These are phyloP conservation scores for Penaeus chinensis DNA, from an alignment of 1,140 invertebrate genomes.

Conservation along the genomic window DNA sequence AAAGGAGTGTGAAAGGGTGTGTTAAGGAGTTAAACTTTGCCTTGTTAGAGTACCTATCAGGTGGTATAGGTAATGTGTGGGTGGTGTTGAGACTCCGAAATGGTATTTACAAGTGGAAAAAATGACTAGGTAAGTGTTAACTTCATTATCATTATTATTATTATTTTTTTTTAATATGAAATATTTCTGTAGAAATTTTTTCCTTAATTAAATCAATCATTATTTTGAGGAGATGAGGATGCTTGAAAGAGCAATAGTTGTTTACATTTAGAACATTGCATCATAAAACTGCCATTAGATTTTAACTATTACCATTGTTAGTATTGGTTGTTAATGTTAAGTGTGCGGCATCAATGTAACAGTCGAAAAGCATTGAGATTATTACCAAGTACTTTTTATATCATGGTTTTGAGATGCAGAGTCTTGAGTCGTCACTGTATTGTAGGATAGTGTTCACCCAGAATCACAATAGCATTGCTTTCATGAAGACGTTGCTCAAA, in stretches of 20 bases:
- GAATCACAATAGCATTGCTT: conserved; percentile 50
- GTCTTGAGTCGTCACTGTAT: conserved; percentile 10
- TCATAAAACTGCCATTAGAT: conserved; percentile 54
- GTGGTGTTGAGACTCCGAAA: too few relatives aligned
- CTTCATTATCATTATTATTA: too few relatives aligned
- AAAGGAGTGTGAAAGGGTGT: too few relatives aligned
- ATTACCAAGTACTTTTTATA: conserved; percentile 3
- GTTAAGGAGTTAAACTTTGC: too few relatives aligned
- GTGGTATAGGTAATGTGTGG: too few relatives aligned
- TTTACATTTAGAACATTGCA: conserved; percentile 42
- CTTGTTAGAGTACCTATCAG: too few relatives aligned
- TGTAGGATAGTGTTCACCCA: conserved; percentile 35
- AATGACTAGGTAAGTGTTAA: too few relatives aligned
- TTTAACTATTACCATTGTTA: conserved; percentile 42
- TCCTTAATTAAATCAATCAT: too few relatives aligned
- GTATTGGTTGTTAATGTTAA: conserved; percentile 33
- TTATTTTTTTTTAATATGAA: background rate
- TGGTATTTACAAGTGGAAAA: too few relatives aligned
- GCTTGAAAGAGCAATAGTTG: conserved; percentile 41
- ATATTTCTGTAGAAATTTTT: conserved; percentile 2
- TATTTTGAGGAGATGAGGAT: too few relatives aligned
- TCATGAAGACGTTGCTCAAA: conserved; percentile 34
- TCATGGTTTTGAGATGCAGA: conserved; percentile 31
- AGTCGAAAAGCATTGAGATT: background rate
- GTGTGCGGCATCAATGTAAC: conserved; percentile 22